Evolutionary conservation across 2,888 invertebrate species (phyloP), one percentile per base, ranked within the genome.

Genomic region (Tinea pellionella): DNA sequence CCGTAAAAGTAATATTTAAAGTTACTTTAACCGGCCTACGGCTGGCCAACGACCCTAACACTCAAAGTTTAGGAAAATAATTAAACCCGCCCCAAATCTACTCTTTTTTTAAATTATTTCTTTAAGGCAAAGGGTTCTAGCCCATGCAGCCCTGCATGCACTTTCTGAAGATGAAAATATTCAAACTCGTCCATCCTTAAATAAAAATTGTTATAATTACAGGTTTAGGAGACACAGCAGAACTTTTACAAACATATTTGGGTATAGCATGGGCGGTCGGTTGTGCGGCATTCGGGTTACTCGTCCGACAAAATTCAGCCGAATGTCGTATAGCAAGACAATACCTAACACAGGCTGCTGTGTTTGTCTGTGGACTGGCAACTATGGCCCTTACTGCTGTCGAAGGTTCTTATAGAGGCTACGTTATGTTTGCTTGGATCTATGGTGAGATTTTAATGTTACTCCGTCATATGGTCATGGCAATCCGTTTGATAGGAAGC

Each of bases 301-400:
- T 96, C 59, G 93, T 95, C n/a, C 90, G 95, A 1, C 92, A 93
- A 72, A 94, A 94, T 72, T 93, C 92, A 51, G 92, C 93, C 13
- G 95, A 96, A 73, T 96, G 96, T 74, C 89, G 94, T 58, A 94
- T 96, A 61, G 94, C 94, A 0, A 88, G 95, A 59, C 95, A 96
- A 75, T 95, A 96, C 77, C 89, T 96, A 47, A 94, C 94, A 60
- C 93, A 94, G 74, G 92, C 94, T 0, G 93, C 94, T 0, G 91
- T 94, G 42, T 92, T 94, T 70, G 92, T 93, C 71, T 93, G 94
- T 69, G 94, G 92, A 3, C 78, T 94, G 47, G 92, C 93, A 57
- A 93, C 93, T 51, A 89, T 94, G 73, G 93, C 94, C 1, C 89
- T 94, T 30, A 93, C 93, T 0, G 92, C 92, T 0, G 93, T 94